These are phyloP conservation scores for Drosophila siamana DNA, from an alignment of 2,888 invertebrate genomes.

Conservation along the genomic window DNA sequence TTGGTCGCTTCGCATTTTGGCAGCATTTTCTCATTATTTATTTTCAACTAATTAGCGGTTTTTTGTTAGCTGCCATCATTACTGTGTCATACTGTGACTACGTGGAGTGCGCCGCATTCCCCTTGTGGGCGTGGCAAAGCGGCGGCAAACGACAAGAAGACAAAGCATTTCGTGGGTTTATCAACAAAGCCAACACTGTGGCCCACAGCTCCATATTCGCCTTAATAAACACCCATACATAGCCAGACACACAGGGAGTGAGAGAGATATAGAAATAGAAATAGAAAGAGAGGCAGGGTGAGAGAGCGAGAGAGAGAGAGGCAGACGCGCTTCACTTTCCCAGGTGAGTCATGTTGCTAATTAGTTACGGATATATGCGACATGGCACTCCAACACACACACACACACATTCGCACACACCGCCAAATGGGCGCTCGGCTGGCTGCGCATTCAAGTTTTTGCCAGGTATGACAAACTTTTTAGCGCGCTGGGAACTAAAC, in stretches of 20 bases:
- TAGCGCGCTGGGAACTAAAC: constrained; percentile 56
- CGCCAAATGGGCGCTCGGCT: constrained; percentile 15
- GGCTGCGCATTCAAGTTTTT: constrained; percentile 55
- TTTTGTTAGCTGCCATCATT: constrained; percentile 65
- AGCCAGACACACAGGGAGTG: background rate
- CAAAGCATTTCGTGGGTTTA: constrained; percentile 71
- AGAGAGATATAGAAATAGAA: background rate
- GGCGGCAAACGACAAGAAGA: constrained; percentile 36
- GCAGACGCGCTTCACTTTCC: constrained; percentile 36
- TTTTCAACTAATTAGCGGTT: constrained; percentile 77
- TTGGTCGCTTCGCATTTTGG: constrained; percentile 55
- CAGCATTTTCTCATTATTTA: constrained; percentile 70
- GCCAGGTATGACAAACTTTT: constrained; percentile 53
- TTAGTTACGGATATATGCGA: constrained; percentile 75
- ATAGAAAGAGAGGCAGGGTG: background rate
- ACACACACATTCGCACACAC: constrained; percentile 20
- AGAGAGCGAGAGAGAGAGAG: background rate
- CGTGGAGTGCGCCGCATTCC: background rate
- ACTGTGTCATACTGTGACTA: constrained; percentile 51
- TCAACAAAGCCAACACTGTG: constrained; percentile 57
- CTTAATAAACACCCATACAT: constrained; percentile 19
- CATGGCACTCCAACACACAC: constrained; percentile 36
- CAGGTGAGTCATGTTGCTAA: constrained; percentile 78
- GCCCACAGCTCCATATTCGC: constrained; percentile 29
- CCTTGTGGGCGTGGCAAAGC: background rate